Conservation (phyloP, 2,888 invertebrate genomes). For the Meteorus colon region DNA sequence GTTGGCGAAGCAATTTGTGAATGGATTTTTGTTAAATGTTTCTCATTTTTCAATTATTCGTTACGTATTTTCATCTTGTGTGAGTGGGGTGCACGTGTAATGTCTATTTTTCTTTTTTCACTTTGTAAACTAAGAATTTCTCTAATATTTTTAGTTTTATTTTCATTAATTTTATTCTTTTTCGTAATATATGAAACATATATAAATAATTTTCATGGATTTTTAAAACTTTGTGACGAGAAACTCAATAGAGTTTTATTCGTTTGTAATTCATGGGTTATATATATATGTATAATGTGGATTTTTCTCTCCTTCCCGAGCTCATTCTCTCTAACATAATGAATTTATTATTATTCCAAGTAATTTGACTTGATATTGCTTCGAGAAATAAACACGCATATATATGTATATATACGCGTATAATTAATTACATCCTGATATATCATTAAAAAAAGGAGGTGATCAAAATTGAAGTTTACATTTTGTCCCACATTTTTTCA, state of each 20-base stretch:
- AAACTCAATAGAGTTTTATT: neutral
- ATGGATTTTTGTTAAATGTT: neutral
- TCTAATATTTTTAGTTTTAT: too few species aligned
- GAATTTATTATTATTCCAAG: constrained; percentile 17
- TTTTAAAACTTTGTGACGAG: neutral
- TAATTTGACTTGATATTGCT: constrained; percentile 32
- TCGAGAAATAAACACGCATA: constrained; percentile 27
- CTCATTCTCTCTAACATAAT: constrained; percentile 6
- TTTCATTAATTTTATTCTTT: neutral
- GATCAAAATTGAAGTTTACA: neutral
- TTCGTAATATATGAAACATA: neutral
- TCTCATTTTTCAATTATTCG: neutral
- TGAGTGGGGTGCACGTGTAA: neutral
- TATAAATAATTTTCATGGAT: neutral
- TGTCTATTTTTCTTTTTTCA: neutral
- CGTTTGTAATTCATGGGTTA: neutral
- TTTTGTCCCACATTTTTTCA: neutral
- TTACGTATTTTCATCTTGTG: constrained; percentile 12
- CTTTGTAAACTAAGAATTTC: neutral
- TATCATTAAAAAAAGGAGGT: neutral
- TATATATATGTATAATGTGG: constrained; percentile 8
- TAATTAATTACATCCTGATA: constrained; percentile 26
- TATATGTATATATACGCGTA: constrained; percentile 16
- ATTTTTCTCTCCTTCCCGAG: constrained; percentile 4
- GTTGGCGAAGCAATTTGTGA: constrained; percentile 19